Percentiles rank a stretch among this genome's conserved stretches.
These are phyloP conservation scores for Heliconius congener DNA, from an alignment of 1,140 invertebrate species.

Conservation along the genomic window DNA sequence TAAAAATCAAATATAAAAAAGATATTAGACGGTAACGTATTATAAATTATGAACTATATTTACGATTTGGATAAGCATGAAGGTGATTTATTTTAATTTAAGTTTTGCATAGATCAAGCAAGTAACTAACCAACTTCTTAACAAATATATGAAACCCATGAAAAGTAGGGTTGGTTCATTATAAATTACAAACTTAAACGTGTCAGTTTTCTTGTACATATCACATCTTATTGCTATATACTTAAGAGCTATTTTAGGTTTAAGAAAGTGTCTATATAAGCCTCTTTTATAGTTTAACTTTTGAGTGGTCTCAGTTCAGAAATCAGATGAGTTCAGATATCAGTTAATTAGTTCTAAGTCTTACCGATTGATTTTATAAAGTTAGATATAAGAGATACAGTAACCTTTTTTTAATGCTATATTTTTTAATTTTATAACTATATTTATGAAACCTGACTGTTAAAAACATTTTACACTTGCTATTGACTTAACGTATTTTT, in stretches of 20 bases:
- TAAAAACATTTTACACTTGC: too few species aligned
- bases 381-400: neutral
- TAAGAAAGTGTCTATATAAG: constrained; percentile 3
- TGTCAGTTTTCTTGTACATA: neutral
- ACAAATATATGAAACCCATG: constrained; percentile 20
- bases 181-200: constrained; percentile 2
- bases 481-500: too few species aligned
- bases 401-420: too few species aligned
- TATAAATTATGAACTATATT: too few species aligned
- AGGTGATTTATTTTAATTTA: too few species aligned
- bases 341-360: constrained; percentile 31
- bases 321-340: constrained; percentile 32
- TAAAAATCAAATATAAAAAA: too few species aligned
- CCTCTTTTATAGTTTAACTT: constrained; percentile 20
- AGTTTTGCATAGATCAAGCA: constrained; percentile 33
- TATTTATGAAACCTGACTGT: too few species aligned
- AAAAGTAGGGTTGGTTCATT: constrained; percentile 24
- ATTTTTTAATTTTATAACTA: too few species aligned
- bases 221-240: neutral
- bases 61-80: too few species aligned
- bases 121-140: constrained; percentile 54
- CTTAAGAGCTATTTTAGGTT: neutral
- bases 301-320: constrained; percentile 33
- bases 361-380: constrained; percentile 8
- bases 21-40: too few species aligned